Evolutionary conservation across 2,888 invertebrate species (phyloP).

Genomic region (Drosophila cognata): DNA sequence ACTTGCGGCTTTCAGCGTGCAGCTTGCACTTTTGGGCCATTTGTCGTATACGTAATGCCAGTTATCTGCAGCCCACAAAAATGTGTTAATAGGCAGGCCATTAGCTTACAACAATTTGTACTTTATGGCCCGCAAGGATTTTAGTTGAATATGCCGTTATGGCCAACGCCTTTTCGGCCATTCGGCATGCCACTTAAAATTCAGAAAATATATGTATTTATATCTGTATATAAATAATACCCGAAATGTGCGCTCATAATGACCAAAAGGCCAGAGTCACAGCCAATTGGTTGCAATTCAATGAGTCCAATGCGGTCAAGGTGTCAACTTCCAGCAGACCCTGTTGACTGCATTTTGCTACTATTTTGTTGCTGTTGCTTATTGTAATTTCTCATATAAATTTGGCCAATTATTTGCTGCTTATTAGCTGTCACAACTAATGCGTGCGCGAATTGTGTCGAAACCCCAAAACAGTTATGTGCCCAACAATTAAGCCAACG

Average conservation of each 20-base stretch:
- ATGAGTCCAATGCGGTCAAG: constrained; percentile 71
- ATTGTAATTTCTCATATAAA: constrained; percentile 45
- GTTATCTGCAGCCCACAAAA: constrained; percentile 51
- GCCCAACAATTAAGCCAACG: constrained; percentile 73
- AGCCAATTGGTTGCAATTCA: constrained; percentile 57
- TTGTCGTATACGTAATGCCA: constrained; percentile 69
- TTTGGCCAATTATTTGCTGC: constrained; percentile 60
- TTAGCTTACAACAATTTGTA: constrained; percentile 33
- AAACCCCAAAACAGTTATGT: constrained; percentile 62
- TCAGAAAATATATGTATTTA: constrained; percentile 24
- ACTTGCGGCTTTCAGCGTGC: not conserved
- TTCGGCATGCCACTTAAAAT: constrained; percentile 55
- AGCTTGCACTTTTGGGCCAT: constrained; percentile 17
- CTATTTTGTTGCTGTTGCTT: constrained; percentile 27
- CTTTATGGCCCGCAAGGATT: constrained; percentile 48
- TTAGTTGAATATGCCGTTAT: constrained; percentile 9
- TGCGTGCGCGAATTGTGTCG: constrained; percentile 59
- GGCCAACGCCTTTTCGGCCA: constrained; percentile 23
- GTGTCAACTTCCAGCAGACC: constrained; percentile 56
- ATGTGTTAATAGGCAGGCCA: constrained; percentile 52
- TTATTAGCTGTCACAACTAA: constrained; percentile 66
- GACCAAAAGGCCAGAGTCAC: constrained; percentile 62
- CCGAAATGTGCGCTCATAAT: constrained; percentile 57
- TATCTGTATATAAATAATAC: constrained; percentile 32
- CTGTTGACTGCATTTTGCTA: constrained; percentile 16